Conservation (phyloP, 2,113 vertebrate genomes). For the Chrysemys picta region DNA sequence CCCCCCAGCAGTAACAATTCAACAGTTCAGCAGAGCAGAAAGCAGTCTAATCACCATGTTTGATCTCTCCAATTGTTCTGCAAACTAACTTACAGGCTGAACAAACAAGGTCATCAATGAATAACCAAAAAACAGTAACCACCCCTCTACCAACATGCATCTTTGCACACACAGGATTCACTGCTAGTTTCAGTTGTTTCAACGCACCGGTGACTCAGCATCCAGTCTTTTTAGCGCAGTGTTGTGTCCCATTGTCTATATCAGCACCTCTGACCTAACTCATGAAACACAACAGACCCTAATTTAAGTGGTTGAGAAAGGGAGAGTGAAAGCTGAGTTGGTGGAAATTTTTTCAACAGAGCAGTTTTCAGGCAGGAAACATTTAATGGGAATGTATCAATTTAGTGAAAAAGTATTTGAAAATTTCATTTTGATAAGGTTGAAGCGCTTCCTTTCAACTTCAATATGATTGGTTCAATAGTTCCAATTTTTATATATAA, state of each 20-base stretch:
- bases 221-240: neutral
- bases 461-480: neutral
- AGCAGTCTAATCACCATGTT: rapidly evolving
- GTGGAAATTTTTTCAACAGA: neutral
- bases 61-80: neutral
- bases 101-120: neutral
- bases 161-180: neutral
- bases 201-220: neutral
- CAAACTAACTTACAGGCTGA: neutral
- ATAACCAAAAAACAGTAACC: neutral
- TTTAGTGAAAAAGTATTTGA: neutral
- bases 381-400: neutral
- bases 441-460: neutral
- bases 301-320: neutral
- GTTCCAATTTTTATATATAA: neutral
- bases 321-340: neutral
- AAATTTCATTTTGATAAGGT: neutral
- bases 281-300: neutral
- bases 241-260: neutral
- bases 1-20: neutral
- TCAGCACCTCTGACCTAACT: neutral
- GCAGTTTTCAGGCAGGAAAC: neutral
- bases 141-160: too few species aligned
- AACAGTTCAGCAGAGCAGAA: neutral
- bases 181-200: neutral